Conservation (phyloP, 2,888 invertebrate species). For the Polymixis flavicincta region DNA sequence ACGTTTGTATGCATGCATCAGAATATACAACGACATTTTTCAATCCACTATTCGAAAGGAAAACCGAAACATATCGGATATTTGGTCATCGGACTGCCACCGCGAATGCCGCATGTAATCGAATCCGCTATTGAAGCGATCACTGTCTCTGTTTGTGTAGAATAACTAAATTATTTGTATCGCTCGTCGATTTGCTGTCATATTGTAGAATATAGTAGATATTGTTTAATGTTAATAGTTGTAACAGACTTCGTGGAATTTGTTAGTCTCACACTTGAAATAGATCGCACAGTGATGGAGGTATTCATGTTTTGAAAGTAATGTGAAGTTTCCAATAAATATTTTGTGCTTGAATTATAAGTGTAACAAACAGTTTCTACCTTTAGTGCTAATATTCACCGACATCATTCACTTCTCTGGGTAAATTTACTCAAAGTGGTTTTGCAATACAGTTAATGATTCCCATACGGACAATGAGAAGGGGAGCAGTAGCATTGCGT, state of each 20-base stretch:
- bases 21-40: slow-evolving; percentile 71
- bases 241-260: slow-evolving; percentile 17
- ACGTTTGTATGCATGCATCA: slow-evolving; percentile 41
- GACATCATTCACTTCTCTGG: slow-evolving; percentile 13
- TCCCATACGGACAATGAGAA: slow-evolving; percentile 49
- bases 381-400: background rate
- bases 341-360: background rate
- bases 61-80: slow-evolving; percentile 78
- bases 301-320: slow-evolving; percentile 10
- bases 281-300: slow-evolving; percentile 2
- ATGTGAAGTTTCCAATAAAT: background rate
- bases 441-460: slow-evolving; percentile 52
- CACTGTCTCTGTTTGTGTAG: slow-evolving; percentile 72
- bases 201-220: slow-evolving; percentile 36
- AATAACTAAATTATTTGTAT: slow-evolving; percentile 78
- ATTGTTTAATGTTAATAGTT: slow-evolving; percentile 33
- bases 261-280: slow-evolving; percentile 9
- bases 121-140: slow-evolving; percentile 79
- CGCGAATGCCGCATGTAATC: slow-evolving; percentile 81
- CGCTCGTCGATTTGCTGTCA: slow-evolving; percentile 59
- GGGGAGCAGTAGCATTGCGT: slow-evolving; percentile 47
- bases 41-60: slow-evolving; percentile 75
- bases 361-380: background rate
- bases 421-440: slow-evolving; percentile 22
- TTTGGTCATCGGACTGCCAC: slow-evolving; percentile 79